Evolutionary conservation across 2,113 vertebrate species (phyloP), one percentile per base, ranked within the genome.

Genomic region (Oncorhynchus nerka): DNA sequence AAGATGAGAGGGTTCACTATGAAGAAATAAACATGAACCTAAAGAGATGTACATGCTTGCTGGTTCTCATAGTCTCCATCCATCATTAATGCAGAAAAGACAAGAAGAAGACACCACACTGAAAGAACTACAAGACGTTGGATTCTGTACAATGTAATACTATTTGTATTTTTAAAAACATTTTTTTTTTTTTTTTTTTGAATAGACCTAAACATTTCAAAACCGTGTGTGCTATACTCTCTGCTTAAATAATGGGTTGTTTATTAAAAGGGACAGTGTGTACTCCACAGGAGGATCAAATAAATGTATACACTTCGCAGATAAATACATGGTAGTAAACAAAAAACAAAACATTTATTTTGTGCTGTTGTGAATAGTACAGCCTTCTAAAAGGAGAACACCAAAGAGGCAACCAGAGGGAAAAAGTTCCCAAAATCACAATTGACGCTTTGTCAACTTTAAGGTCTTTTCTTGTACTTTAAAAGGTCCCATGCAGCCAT

Each of bases 131-230:
- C 74, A 78, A 83, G 76, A 79, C 64, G 48, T 79, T 73, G 22
- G 69, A 74, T 62, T 84, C 76, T 88, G 76, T 89, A 90, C 85
- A 90, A 19, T 4, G 51, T 77, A 85, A 82, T 75, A 83, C 76
- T 73, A 75, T 45, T 79, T 77, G 70, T 74, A 79, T 62, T 28
- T 28, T 3, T 28, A 0, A 7, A 64, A 75, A 77, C 65, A 75
- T 75, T 71, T 79, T 80, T 51, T 85, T 51, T 85, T 72, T 66
- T 28, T 3, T 30, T 30, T 4, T 30, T 4, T 30, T 34, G 86
- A 89, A 79, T 59, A 55, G 74, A 81, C 59, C 68, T 72, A 55
- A 78, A 73, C 39, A 78, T 81, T 77, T 76, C 67, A 68, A 83
- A 87, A 88, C 74, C 68, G 75, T 51, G 81, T 69, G 39, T 70